Percentiles rank a stretch among this genome's conserved stretches.
These are phyloP conservation scores for Sciurus niger DNA, from an alignment of 2,113 vertebrate species.

Conservation along the genomic window DNA sequence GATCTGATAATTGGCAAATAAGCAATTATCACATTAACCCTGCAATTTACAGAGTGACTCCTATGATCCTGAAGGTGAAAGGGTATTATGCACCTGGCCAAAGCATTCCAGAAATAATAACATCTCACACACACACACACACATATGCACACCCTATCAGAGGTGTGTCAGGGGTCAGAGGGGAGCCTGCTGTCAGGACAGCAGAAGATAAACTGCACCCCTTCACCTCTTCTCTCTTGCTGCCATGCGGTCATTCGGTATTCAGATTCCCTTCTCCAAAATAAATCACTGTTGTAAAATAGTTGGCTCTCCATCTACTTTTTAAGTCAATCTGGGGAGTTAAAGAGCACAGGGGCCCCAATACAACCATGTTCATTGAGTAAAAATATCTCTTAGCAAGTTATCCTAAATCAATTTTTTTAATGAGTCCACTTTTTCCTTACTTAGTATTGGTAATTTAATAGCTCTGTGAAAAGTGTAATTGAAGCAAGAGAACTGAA, in stretches of 20 bases:
- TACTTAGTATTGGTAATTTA: constrained; percentile 76
- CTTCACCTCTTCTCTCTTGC: not conserved
- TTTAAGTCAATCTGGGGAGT: constrained; percentile 69
- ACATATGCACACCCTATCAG: not conserved
- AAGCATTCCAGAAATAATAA: not conserved
- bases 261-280: constrained; percentile 17
- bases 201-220: not conserved
- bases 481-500: constrained; percentile 55
- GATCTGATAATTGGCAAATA: not conserved
- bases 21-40: not conserved
- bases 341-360: constrained; percentile 60
- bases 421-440: constrained; percentile 67
- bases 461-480: constrained; percentile 63
- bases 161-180: fast-evolving
- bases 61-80: not conserved
- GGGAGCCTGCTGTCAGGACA: not conserved
- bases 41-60: not conserved
- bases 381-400: constrained; percentile 72
- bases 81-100: not conserved
- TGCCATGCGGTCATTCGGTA: not conserved
- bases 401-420: constrained; percentile 71
- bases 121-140: not conserved
- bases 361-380: constrained; percentile 31
- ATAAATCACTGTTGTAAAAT: constrained; percentile 45
- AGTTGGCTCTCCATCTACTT: constrained; percentile 33